A percentile compares a stretch with the other conserved stretches of the same genome.
Conservation (phyloP, 2,797 vertebrate species). For the Dromococcyx pavoninus region DNA sequence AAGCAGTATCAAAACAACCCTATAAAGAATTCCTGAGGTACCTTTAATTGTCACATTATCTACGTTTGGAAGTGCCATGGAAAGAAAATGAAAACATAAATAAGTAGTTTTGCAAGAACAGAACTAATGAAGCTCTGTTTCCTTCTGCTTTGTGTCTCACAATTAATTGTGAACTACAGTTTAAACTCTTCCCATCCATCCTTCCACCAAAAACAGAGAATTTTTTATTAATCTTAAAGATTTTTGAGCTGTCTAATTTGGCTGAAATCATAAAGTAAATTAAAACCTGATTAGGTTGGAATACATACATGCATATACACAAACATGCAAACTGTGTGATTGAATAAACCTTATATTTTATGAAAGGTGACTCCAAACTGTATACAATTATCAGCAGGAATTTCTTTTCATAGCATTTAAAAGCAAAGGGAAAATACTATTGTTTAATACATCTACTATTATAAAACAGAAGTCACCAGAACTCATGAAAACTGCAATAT, state of each 20-base stretch:
- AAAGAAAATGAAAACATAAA: slow-evolving; percentile 23
- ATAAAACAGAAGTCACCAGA: not conserved
- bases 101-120: slow-evolving; percentile 20
- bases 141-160: slow-evolving; percentile 22
- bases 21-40: not conserved
- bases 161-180: slow-evolving; percentile 53
- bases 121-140: slow-evolving; percentile 16
- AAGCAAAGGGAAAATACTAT: not conserved
- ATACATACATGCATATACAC: not conserved
- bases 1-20: not conserved
- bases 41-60: not conserved
- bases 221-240: not conserved
- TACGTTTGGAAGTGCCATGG: not conserved
- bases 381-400: not conserved
- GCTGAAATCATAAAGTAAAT: not conserved
- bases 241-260: not conserved
- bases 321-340: not conserved
- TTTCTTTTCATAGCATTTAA: not conserved
- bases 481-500: not conserved
- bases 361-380: not conserved
- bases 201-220: not conserved
- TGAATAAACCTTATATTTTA: not conserved
- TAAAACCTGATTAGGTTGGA: not conserved
- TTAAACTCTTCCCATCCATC: slow-evolving; percentile 24
- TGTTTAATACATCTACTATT: not conserved